Evolutionary conservation across 2,888 invertebrate species (phyloP), one percentile per base, ranked within the genome.

Genomic region (Chloromyia formosa): DNA sequence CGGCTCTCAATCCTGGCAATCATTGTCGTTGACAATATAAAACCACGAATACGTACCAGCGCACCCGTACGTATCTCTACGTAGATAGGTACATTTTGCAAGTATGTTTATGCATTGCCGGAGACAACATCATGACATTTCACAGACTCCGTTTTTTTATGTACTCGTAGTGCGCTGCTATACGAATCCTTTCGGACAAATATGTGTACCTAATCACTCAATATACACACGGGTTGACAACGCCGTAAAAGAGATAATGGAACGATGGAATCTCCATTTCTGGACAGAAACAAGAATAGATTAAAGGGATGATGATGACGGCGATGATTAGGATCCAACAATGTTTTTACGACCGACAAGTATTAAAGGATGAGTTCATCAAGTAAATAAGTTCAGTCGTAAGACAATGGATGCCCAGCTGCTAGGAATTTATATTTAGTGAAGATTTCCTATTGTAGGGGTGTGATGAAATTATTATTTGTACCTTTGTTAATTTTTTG

Each of bases 141-240:
- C 49, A 49, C 12, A 3, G 49, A 49, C 49, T 12, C 49, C 2
- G 27, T 2, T 35, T 4, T 35, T 35, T 35, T 35, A 4, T 35
- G 7, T 49, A 12, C 42, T 42, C 12, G 14, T 49, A 5, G 49
- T n/a, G 2, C 49, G 2, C 4, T 49, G 49, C 49, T 1, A 7
- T 35, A 35, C 27, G 27, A 35, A 35, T 35, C 27, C 7, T 35
- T 35, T 35, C 27, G 27, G 3, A 35, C 7, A 49, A 49, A n/a
- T 49, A 3, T 49, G 49, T 49, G 49, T 49, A 49, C 49, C 62
- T 62, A 62, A 62, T 62, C 62, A 62, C 40, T 62, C 62, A 35
- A 62, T 62, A 40, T 40, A 23, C 27, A 22, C n/a, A 60, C 22
- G 27, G 27, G 27, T 49, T 49, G 16, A 49, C 49, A 12, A 49